Evolutionary conservation across 2,888 invertebrate species (phyloP).

Genomic region (Aphrophora alni): DNA sequence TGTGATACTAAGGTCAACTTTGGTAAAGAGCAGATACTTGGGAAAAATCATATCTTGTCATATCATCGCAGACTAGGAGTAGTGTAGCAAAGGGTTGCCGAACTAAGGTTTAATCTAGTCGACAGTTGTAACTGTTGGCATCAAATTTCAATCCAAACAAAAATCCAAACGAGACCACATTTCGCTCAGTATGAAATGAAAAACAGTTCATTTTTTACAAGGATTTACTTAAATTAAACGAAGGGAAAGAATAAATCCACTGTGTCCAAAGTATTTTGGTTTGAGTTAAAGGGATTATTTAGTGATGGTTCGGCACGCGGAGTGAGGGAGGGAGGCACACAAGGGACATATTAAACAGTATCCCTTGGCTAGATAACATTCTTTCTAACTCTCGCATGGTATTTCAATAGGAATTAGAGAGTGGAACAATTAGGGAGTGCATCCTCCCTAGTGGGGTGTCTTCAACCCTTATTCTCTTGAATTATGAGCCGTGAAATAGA

Average conservation of each 20-base stretch:
- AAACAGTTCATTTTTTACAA: background rate
- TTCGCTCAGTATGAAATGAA: background rate
- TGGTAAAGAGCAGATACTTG: too few relatives aligned
- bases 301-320: background rate
- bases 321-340: background rate
- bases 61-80: too few relatives aligned
- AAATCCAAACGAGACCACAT: too few relatives aligned
- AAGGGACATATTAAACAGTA: background rate
- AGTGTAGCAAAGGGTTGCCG: too few relatives aligned
- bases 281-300: background rate
- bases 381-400: background rate
- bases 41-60: too few relatives aligned
- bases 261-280: background rate
- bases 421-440: background rate
- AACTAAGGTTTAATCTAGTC: too few relatives aligned
- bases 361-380: background rate
- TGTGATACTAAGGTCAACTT: too few relatives aligned
- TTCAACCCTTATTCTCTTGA: conserved; percentile 1
- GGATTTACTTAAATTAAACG: conserved; percentile 9
- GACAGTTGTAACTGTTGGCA: too few relatives aligned
- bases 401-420: background rate
- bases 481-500: background rate
- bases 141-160: too few relatives aligned
- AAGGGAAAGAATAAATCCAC: background rate
- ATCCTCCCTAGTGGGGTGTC: background rate